These are phyloP conservation scores for Lophura nycthemera DNA, from an alignment of 2,113 vertebrate genomes.

Conservation along the genomic window DNA sequence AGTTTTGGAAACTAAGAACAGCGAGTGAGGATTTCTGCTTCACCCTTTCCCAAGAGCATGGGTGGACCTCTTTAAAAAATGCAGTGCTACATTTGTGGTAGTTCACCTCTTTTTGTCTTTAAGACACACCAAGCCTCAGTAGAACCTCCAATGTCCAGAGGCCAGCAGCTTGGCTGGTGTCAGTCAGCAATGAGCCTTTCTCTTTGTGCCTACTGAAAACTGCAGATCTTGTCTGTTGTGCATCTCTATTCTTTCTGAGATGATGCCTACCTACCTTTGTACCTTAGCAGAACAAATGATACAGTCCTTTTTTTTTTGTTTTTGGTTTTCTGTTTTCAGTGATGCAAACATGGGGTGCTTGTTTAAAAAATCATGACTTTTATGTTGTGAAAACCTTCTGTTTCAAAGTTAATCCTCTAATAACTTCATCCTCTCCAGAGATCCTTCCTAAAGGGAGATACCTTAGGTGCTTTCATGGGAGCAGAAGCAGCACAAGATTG, in stretches of 20 bases:
- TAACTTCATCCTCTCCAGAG: neutral
- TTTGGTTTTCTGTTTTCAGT: neutral
- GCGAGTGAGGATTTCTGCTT: conserved; percentile 1
- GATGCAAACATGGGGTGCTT: neutral
- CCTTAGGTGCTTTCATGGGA: neutral
- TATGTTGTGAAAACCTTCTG: neutral
- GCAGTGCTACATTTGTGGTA: neutral
- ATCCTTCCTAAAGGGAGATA: neutral
- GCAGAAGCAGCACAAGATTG: neutral
- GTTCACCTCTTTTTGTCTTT: neutral
- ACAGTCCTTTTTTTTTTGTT: neutral
- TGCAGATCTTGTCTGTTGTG: neutral
- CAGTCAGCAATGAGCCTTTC: neutral
- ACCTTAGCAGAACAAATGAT: neutral
- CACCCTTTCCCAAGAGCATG: neutral
- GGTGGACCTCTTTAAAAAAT: neutral
- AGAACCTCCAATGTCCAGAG: neutral
- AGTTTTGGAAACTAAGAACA: neutral
- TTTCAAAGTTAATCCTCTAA: neutral
- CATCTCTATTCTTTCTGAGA: neutral
- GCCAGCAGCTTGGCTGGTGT: neutral
- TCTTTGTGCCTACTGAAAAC: neutral
- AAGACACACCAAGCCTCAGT: neutral
- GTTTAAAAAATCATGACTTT: neutral
- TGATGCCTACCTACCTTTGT: neutral